phyloP scores from a whole-genome alignment of 2,888 invertebrate genomes.

The Globia sparganii region DNA sequence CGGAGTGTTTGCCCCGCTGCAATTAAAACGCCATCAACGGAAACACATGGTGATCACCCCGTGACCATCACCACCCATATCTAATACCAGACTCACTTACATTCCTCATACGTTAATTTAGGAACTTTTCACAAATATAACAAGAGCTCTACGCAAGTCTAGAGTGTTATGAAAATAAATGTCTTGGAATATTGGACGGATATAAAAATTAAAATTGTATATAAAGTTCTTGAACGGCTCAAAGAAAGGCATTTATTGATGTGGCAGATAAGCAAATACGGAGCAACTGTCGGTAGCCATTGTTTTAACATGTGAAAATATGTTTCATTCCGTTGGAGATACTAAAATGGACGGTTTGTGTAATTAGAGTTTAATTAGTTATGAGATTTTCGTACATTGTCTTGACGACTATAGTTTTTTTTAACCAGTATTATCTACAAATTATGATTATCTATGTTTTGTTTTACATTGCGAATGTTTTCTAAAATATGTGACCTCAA shows the following conservation, averaged over 20 bases:
- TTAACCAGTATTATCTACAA: constrained; percentile 22
- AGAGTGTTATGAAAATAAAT: constrained; percentile 36
- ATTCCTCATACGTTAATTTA: constrained; percentile 76
- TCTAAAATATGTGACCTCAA: constrained; percentile 1
- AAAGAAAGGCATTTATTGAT: constrained; percentile 87
- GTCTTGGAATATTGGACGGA: constrained; percentile 71
- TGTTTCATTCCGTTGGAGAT: constrained; percentile 78
- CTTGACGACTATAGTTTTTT: constrained; percentile 23
- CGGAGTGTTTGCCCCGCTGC: constrained; percentile 80
- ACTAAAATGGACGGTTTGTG: constrained; percentile 82
- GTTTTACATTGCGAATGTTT: constrained; percentile 32
- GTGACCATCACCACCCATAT: constrained; percentile 86
- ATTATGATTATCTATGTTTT: constrained; percentile 31
- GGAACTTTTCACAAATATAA: constrained; percentile 61
- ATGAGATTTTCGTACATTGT: constrained; percentile 61
- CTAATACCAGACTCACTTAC: constrained; percentile 77
- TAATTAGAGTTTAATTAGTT: constrained; percentile 85
- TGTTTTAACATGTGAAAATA: constrained; percentile 88
- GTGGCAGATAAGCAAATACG: constrained; percentile 81
- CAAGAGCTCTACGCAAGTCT: constrained; percentile 38
- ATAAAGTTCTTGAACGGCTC: constrained; percentile 80
- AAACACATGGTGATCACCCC: constrained; percentile 77
- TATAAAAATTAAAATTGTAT: constrained; percentile 84
- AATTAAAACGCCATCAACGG: constrained; percentile 85
- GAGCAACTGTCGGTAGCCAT: constrained; percentile 87